These are phyloP conservation scores for Willowsia nigromaculata DNA, from an alignment of 2,888 invertebrate genomes.

Conservation along the genomic window DNA sequence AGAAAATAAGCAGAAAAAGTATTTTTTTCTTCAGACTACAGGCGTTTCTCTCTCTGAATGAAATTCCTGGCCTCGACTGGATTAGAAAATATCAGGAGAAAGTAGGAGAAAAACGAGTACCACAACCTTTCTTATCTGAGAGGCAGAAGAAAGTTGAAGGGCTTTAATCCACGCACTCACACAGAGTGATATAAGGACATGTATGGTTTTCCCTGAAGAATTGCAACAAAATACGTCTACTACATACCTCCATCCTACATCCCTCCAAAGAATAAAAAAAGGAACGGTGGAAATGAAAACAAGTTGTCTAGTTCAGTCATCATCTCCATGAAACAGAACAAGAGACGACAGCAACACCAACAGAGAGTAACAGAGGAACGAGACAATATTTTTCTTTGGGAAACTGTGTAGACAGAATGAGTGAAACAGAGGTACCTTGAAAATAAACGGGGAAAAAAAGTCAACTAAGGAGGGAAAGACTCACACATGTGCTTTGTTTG, in stretches of 20 bases:
- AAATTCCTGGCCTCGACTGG: not conserved
- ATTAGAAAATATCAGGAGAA: not conserved
- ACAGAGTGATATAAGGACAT: not conserved
- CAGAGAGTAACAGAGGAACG: not conserved
- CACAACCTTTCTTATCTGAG: not conserved
- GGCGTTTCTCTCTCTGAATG: not conserved
- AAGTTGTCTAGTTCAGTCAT: conserved; percentile 19
- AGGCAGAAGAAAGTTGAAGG: not conserved
- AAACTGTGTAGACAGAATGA: not conserved
- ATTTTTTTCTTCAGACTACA: not conserved
- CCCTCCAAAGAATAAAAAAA: not conserved
- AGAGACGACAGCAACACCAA: not conserved
- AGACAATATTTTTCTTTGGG: not conserved
- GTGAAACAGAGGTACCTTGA: not conserved
- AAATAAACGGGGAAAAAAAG: too few relatives aligned
- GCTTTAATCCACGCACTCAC: not conserved
- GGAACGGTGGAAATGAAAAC: conserved; percentile 12
- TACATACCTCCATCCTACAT: not conserved
- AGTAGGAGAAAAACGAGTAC: not conserved
- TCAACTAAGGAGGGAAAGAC: not conserved
- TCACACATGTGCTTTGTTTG: not conserved
- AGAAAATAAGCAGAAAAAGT: not conserved
- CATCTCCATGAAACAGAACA: not conserved
- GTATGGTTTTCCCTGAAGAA: not conserved
- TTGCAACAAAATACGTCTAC: not conserved